Conservation (phyloP, 2,113 vertebrate genomes). For the Piliocolobus tephrosceles region DNA sequence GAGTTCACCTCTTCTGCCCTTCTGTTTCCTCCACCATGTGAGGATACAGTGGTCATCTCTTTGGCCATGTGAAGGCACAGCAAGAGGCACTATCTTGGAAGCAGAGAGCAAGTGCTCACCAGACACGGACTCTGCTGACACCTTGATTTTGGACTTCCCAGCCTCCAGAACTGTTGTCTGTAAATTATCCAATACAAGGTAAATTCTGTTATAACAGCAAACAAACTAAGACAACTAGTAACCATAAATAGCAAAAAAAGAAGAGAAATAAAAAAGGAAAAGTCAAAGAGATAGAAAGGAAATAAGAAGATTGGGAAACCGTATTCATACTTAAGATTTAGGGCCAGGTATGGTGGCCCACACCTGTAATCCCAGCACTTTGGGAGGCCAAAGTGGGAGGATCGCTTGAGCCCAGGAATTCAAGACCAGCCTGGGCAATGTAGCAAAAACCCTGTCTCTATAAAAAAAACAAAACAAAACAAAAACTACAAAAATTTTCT, state of each 20-base stretch:
- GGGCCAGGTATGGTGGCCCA: neutral
- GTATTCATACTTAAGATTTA: neutral
- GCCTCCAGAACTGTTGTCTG: neutral
- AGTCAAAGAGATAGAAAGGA: neutral
- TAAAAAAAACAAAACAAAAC: neutral
- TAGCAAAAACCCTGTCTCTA: neutral
- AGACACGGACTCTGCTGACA: neutral
- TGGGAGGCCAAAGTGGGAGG: neutral
- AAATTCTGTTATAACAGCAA: neutral
- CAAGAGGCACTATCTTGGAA: neutral
- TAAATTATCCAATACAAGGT: neutral
- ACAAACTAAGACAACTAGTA: neutral
- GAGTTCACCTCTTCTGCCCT: neutral
- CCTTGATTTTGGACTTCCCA: neutral
- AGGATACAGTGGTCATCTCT: neutral
- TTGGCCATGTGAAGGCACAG: neutral
- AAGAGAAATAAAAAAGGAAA: neutral
- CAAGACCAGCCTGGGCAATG: neutral
- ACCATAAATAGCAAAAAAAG: neutral
- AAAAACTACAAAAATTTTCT: neutral
- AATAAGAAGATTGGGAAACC: neutral
- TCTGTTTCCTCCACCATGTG: neutral
- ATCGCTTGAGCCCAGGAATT: neutral
- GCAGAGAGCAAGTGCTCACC: neutral
- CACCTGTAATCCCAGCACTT: neutral